These are phyloP conservation scores for Moxostoma hubbsi DNA, from an alignment of 2,797 vertebrate species.

Conservation along the genomic window DNA sequence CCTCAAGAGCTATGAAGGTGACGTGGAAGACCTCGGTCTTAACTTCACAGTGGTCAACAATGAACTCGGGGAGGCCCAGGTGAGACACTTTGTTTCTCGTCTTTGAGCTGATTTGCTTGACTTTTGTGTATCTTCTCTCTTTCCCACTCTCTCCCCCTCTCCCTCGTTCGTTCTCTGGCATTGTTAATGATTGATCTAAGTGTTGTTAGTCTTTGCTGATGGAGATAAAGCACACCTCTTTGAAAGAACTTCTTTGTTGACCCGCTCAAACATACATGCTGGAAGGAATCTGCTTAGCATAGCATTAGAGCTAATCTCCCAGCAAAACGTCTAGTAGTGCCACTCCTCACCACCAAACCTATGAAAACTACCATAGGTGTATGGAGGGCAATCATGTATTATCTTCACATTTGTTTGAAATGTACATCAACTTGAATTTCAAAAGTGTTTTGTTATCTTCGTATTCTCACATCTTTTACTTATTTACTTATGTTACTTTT, in stretches of 20 bases:
- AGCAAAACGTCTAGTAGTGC: neutral
- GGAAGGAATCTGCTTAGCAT: conserved; percentile 9
- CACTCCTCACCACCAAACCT: neutral
- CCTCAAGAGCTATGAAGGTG: conserved; percentile 96
- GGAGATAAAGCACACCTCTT: conserved; percentile 71
- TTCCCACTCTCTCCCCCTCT: neutral
- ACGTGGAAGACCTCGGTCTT: conserved; percentile 95
- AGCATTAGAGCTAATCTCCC: conserved; percentile 2
- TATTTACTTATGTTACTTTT: too few species aligned
- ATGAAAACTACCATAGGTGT: neutral
- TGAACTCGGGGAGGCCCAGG: conserved; percentile 97
- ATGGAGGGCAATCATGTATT: neutral
- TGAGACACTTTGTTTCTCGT: conserved; percentile 57
- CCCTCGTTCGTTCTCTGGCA: conserved; percentile 11
- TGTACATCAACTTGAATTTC: too few species aligned
- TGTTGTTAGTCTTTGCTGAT: conserved; percentile 57
- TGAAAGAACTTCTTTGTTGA: conserved; percentile 66
- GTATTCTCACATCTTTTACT: too few species aligned
- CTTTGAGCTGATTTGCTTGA: conserved; percentile 1
- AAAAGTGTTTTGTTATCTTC: too few species aligned
- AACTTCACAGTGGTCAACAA: conserved; percentile 99
- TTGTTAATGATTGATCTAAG: conserved; percentile 75
- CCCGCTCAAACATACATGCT: conserved; percentile 59
- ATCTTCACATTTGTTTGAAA: neutral
- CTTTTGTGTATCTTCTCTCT: conserved; percentile 8